Evolutionary conservation across 2,113 vertebrate genomes (phyloP), one percentile per base, ranked within the genome.

Genomic region (Pollachius pollachius): DNA sequence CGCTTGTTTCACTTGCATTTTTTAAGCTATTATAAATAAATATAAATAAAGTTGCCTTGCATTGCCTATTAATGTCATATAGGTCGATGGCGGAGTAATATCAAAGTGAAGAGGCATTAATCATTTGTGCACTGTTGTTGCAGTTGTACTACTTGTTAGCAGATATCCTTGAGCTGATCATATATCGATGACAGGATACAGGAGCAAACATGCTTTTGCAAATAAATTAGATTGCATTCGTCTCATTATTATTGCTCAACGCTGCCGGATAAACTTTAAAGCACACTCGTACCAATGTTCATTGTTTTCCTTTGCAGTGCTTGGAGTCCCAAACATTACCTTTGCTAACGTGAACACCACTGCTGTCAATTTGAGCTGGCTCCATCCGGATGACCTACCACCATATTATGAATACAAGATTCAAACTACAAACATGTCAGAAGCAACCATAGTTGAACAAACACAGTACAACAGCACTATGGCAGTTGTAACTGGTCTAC

Each of bases 331-430:
- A 58, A 71, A 77, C 59, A 59, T 88, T 3, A 3, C 0, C 1
- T 59, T 23, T 3, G 21, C 1, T 0, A 1, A 18, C 17, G 16
- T 77, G 30, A 82, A 58, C 23, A 73, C 23, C 63, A 74, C 65
- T 52, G 81, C 77, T 15, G 17, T 88, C 16, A 15, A 5, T 1
- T 77, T 87, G 37, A 2, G 1, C 3, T 90, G 88, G 89, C 30
- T 76, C 18, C 8, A 0, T 41, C 0, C 84, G 0, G 9, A 3
- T 13, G 74, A 6, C 7, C 1, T 0, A 52, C 15, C 72, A 30
- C 0, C 0, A 0, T 61, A 75, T 73, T 90, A 84, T 3, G 0
- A 0, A 9, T 89, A 89, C 72, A 16, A 21, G 4, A 52, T 87
- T 73, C 0, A 69, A 34, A 17, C 52, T 30, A 54, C n/a, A 64